Conservation (phyloP, 2,888 invertebrate genomes). For the Caenorhabditis plicata region DNA sequence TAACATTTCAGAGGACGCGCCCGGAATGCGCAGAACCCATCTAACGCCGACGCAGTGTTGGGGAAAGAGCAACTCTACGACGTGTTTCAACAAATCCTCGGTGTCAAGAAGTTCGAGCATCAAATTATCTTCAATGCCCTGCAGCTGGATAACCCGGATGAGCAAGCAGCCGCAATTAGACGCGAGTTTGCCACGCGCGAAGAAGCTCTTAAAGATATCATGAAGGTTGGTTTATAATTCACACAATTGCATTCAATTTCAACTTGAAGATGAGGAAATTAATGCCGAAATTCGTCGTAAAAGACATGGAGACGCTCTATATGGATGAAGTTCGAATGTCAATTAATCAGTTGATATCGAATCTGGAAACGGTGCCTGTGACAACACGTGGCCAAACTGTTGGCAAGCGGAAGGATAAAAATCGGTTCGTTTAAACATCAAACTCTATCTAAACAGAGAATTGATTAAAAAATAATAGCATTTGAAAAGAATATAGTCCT, state of each 20-base stretch:
- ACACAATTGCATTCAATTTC: neutral
- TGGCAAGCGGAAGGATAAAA: conserved; percentile 83
- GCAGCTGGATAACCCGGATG: conserved; percentile 97
- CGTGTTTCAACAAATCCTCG: conserved; percentile 98
- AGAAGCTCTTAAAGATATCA: conserved; percentile 95
- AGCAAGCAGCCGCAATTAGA: conserved; percentile 97
- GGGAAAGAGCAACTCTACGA: conserved; percentile 99
- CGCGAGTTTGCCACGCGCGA: conserved; percentile 96
- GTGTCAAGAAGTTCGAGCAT: conserved; percentile 99
- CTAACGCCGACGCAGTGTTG: conserved; percentile 71
- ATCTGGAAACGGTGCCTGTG: conserved; percentile 96
- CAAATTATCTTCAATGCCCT: conserved; percentile 97
- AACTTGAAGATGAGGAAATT: conserved; percentile 81
- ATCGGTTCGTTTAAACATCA: conserved; percentile 84
- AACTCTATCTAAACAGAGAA: no score
- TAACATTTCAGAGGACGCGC: conserved; percentile 23
- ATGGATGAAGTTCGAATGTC: conserved; percentile 82
- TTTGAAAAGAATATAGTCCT: neutral
- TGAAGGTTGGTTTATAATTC: conserved; percentile 74
- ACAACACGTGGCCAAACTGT: conserved; percentile 91
- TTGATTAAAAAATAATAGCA: no score
- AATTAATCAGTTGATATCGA: conserved; percentile 96
- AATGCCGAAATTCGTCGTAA: conserved; percentile 98
- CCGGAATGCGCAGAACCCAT: conserved; percentile 27
- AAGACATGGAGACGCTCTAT: conserved; percentile 99